These are phyloP conservation scores for Pachydiplax longipennis DNA, from an alignment of 2,888 invertebrate species.

Conservation along the genomic window DNA sequence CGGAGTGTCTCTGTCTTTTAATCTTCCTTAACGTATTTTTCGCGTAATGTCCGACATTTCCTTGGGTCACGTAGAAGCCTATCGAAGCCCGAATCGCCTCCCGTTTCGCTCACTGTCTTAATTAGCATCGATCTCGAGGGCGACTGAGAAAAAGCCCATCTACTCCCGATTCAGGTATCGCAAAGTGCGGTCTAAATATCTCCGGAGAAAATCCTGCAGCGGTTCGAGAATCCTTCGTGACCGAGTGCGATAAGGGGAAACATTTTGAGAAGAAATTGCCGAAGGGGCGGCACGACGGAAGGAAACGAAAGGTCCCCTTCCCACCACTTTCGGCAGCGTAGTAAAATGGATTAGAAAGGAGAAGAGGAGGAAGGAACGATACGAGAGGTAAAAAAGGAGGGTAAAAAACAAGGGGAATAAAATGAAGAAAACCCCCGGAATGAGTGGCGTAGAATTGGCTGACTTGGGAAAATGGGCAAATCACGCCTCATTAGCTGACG, in stretches of 20 bases:
- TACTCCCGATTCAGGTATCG: not conserved
- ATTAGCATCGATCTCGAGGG: not conserved
- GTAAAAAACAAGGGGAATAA: not conserved
- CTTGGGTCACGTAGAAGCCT: not conserved
- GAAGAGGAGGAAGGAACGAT: not conserved
- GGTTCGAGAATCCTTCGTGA: not conserved
- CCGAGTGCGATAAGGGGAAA: not conserved
- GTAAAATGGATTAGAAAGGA: not conserved
- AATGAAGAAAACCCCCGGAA: not conserved
- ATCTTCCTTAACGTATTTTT: not conserved
- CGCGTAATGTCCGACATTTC: not conserved
- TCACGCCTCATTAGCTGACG: conserved; percentile 41
- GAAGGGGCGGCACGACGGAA: not conserved
- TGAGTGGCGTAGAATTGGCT: conserved; percentile 38
- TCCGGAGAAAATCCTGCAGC: not conserved
- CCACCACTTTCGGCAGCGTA: not conserved
- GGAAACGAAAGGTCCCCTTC: not conserved
- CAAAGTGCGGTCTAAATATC: not conserved
- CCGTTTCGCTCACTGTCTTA: not conserved
- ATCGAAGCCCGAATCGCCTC: not conserved
- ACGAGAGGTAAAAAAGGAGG: not conserved
- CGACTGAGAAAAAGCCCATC: not conserved
- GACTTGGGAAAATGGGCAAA: conserved; percentile 18
- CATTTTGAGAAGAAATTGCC: not conserved
- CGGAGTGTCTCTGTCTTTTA: not conserved